Base-by-base conservation (phyloP, 2,888 invertebrate species). In the Acronicta aceris region DNA sequence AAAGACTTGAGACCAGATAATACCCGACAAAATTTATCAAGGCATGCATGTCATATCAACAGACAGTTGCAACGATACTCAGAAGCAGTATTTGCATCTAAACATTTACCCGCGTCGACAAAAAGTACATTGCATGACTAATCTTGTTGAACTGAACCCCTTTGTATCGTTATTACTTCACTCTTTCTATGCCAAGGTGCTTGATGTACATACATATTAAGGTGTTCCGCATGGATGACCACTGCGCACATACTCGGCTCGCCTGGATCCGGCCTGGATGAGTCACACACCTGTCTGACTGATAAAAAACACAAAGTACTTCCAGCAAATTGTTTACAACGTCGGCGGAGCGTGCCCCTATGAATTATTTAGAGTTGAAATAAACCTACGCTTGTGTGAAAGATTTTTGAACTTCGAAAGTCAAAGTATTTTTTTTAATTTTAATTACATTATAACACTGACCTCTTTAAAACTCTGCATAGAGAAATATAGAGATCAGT, bases 241-340 rank as follows among this genome's bases (percentile, higher is more conserved):
- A 74, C 69, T 41, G 67, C 59, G 56, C 58, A 61, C 66, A 59
- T 42, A 58, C 63, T 61, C 43, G 46, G 46, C 75, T 53, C 43
- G 79, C 60, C 78, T 59, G 77, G 79, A 79, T 76, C 78, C 79
- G 79, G 74, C 57, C 74, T 63, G 79, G 71, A 67, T 78, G 80
- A 80, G 27, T 80, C 80, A 78, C 52, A 46, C 78, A 78, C 78
- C 78, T 78, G 80, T 36, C 50, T 51, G 25, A 36, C 43, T 59
- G 67, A 69, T 78, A 79, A 66, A 69, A 77, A 70, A 21, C n/a
- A 74, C 60, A 33, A 30, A 55, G 59, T 62, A 58, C 69, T 52
- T 50, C 56, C 57, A 64, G 66, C 60, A 65, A 76, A 71, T 67
- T 59, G 70, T 66, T 70, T 68, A 69, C 67, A 67, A 54, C 33